Base-by-base conservation (phyloP, 2,113 vertebrate species). In the Pterocles gutturalis region DNA sequence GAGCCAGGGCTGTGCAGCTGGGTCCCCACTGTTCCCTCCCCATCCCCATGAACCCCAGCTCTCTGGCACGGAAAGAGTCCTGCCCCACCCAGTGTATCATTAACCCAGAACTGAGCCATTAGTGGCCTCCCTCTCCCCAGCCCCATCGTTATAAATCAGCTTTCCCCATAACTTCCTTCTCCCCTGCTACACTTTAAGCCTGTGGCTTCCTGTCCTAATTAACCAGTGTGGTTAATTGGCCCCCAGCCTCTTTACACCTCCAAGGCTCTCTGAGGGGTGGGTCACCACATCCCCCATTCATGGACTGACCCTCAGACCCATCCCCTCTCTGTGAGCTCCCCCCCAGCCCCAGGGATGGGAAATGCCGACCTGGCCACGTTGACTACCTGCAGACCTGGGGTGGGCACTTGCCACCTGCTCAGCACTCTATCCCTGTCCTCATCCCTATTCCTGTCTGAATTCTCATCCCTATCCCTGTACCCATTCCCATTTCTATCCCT, bases 191-290 rank as follows among this genome's bases (percentile, higher is more conserved):
- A 67, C 31, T 85, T 91, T 54, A 90, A 96, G 83, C 65, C 73
- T 45, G 79, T 87, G 94, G 92, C 87, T 96, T 95, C 95, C 91
- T 96, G 95, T 92, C 86, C 96, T 95, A 96, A 87, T 94, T 97
- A 96, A 89, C 91, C 77, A 46, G 72, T 38, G 62, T 96, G 85
- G 92, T 94, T 93, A 96, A 93, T 82, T 87, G 90, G 85, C 72
- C 93, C 31, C 89, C 78, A 67, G 78, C 73, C 49, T 90, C 88
- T 94, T 81, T 84, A 79, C 83, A 78, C 78, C 53, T 94, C 61
- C 48, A 58, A 55, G 72, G n/a, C 54, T 86, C 34, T 69, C 60
- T 55, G 82, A 70, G 33, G 54, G 38, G 57, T 71, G 87, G 49
- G 65, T 94, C 61, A 66, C 55, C 41, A n/a, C 49, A 69, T 83